Conservation (phyloP, 2,888 invertebrate genomes). For the Eristalis pertinax region DNA sequence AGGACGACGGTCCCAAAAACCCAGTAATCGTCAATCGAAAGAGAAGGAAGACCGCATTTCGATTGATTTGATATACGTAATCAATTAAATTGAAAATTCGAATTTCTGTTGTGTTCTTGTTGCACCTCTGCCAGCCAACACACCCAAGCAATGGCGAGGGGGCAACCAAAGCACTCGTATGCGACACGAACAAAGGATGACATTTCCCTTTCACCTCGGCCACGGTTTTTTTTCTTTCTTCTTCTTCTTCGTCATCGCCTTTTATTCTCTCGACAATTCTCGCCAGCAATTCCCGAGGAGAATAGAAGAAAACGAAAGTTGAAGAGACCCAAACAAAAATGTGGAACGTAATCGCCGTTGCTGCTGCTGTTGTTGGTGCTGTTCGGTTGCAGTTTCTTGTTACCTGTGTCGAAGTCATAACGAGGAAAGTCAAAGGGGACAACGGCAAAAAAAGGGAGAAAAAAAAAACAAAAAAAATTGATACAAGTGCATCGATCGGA, state of each 20-base stretch:
- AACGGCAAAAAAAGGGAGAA: not conserved
- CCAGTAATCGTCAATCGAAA: not conserved
- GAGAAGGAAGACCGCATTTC: conserved; percentile 15
- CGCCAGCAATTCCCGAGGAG: not conserved
- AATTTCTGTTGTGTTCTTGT: not conserved
- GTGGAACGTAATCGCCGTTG: not conserved
- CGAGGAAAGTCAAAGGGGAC: conserved; percentile 6
- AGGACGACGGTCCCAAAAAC: not conserved
- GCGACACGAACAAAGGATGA: conserved; percentile 31
- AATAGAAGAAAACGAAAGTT: conserved; percentile 31
- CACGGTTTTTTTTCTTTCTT: conserved; percentile 3
- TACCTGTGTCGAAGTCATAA: conserved; percentile 22
- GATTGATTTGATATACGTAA: conserved; percentile 28
- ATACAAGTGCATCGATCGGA: conserved; percentile 13
- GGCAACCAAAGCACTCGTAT: not conserved
- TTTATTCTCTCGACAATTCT: conserved; percentile 1
- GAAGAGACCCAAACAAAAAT: not conserved
- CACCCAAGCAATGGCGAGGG: not conserved
- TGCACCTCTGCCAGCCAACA: not conserved
- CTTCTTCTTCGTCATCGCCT: not conserved
- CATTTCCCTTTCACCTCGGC: conserved; percentile 31
- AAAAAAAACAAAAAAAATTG: not conserved
- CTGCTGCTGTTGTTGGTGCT: not conserved
- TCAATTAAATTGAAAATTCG: conserved; percentile 24
- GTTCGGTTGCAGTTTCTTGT: not conserved